Evolutionary conservation across 2,888 invertebrate species (phyloP).

Genomic region (Drymonia ruficornis): DNA sequence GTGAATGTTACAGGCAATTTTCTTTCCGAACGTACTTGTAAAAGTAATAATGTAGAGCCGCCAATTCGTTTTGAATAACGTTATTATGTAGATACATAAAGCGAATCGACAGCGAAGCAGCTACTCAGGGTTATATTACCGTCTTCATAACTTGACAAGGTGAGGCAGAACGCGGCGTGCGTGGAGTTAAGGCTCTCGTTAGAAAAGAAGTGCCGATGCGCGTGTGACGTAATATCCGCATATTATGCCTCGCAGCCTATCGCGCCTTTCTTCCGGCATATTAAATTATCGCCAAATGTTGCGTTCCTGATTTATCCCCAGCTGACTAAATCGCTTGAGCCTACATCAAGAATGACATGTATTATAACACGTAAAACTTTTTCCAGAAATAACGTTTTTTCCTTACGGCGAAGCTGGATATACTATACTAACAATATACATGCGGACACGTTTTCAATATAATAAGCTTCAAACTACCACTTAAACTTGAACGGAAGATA

Average conservation of each 20-base stretch:
- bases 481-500: slow-evolving; percentile 21
- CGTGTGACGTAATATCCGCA: slow-evolving; percentile 35
- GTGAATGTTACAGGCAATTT: too few relatives aligned
- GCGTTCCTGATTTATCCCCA: slow-evolving; percentile 61
- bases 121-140: neutral
- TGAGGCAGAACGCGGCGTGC: neutral
- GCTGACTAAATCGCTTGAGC: slow-evolving; percentile 25
- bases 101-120: neutral
- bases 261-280: slow-evolving; percentile 61
- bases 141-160: neutral
- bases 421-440: too few relatives aligned
- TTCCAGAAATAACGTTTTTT: too few relatives aligned
- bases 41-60: too few relatives aligned
- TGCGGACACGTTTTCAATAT: slow-evolving; percentile 30
- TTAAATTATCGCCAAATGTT: slow-evolving; percentile 75
- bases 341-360: slow-evolving; percentile 6
- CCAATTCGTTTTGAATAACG: too few relatives aligned
- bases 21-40: too few relatives aligned
- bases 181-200: slow-evolving; percentile 11
- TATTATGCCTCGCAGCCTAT: slow-evolving; percentile 46
- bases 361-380: too few relatives aligned
- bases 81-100: neutral
- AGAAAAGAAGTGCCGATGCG: slow-evolving; percentile 33
- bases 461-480: slow-evolving; percentile 19
- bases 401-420: too few relatives aligned